phyloP scores from a whole-genome alignment of 1,140 invertebrate genomes.

The Pinna nobilis region DNA sequence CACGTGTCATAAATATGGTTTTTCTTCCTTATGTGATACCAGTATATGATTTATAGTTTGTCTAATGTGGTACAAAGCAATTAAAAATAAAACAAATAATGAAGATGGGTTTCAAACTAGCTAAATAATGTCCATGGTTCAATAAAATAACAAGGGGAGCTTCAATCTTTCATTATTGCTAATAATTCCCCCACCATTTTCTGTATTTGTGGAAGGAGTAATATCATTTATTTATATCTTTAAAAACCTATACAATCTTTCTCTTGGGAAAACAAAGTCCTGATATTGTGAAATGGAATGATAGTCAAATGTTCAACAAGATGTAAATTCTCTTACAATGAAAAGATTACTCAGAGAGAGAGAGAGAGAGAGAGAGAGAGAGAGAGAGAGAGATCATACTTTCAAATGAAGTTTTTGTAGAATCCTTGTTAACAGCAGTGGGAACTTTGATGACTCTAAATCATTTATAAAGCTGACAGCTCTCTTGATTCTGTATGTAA shows the following conservation, averaged over 20 bases:
- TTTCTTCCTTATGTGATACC: too few species aligned
- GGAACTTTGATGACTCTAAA: slow-evolving; percentile 64
- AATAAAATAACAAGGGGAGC: too few species aligned
- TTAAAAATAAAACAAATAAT: too few species aligned
- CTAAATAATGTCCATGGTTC: too few species aligned
- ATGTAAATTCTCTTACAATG: neutral
- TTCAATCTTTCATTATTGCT: too few species aligned
- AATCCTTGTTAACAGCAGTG: slow-evolving; percentile 66
- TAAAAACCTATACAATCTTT: neutral
- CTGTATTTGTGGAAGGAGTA: neutral
- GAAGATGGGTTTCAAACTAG: too few species aligned
- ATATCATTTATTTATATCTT: neutral
- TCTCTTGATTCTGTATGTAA: slow-evolving; percentile 67
- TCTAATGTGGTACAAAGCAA: too few species aligned
- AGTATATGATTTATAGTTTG: too few species aligned
- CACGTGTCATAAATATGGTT: too few species aligned
- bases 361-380: neutral
- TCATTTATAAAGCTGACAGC: slow-evolving; percentile 68
- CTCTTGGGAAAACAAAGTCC: neutral
- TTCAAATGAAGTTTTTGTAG: slow-evolving; percentile 71
- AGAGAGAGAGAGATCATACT: too few species aligned
- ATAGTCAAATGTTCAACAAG: neutral
- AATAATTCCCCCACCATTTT: too few species aligned
- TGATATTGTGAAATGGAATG: neutral
- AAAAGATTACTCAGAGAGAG: neutral